Percentiles rank a stretch among this genome's conserved stretches.
Conservation (phyloP, 2,888 invertebrate genomes). For the Hypomecis punctinalis region DNA sequence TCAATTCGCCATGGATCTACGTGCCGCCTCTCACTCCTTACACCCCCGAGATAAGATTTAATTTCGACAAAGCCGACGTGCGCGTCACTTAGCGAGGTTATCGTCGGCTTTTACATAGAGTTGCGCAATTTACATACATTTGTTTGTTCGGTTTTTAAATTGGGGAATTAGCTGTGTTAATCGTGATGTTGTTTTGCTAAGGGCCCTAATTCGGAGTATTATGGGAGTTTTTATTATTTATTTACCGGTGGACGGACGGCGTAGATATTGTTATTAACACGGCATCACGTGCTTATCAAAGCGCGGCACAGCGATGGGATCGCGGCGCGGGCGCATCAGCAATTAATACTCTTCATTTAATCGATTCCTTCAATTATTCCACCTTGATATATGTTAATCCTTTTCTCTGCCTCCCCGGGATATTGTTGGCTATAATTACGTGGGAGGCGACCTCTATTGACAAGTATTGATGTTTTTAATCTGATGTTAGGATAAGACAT, state of each 20-base stretch:
- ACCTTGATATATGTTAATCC: constrained; percentile 83
- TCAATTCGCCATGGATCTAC: constrained; percentile 61
- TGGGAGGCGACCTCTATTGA: constrained; percentile 84
- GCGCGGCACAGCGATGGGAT: constrained; percentile 61
- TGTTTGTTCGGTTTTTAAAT: constrained; percentile 84
- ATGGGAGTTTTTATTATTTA: constrained; percentile 40
- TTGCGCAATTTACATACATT: constrained; percentile 83
- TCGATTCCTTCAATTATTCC: constrained; percentile 85
- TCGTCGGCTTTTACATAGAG: constrained; percentile 81
- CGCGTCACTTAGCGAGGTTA: constrained; percentile 60
- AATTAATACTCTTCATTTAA: constrained; percentile 84
- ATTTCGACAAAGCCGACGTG: constrained; percentile 41
- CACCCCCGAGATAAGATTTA: constrained; percentile 49
- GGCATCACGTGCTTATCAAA: constrained; percentile 57
- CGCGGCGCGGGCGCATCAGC: constrained; percentile 77
- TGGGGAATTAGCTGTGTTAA: constrained; percentile 81
- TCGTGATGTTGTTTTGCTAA: constrained; percentile 71
- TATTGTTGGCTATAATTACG: constrained; percentile 84
- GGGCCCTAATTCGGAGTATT: constrained; percentile 45
- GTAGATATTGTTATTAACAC: constrained; percentile 51
- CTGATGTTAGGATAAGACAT: constrained; percentile 84
- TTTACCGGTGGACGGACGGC: constrained; percentile 46
- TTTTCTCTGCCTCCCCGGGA: constrained; percentile 78
- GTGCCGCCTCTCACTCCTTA: constrained; percentile 50
- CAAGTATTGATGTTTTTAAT: constrained; percentile 85